Evolutionary conservation across 92 coral and sea anemone genomes (phyloP).

Genomic region (Montipora capitata): DNA sequence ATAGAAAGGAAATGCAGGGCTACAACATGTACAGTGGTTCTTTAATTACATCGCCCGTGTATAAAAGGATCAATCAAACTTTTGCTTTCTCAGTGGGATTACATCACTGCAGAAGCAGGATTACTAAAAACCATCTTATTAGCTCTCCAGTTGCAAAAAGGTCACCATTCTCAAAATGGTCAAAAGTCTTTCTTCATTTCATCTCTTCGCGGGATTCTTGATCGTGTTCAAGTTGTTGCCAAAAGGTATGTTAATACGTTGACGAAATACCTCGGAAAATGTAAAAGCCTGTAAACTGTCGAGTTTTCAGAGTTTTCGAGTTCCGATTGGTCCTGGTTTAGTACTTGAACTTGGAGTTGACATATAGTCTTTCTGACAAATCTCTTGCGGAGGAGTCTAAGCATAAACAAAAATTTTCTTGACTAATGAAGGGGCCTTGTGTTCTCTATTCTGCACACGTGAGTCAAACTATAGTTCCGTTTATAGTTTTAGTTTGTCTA

Average conservation of each 20-base stretch:
- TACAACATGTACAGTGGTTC: neutral
- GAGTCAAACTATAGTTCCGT: too few species aligned
- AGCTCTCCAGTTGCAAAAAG: neutral
- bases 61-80: neutral
- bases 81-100: neutral
- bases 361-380: too few species aligned
- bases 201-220: neutral
- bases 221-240: neutral
- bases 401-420: too few species aligned
- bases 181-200: neutral
- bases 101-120: neutral
- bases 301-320: too few species aligned
- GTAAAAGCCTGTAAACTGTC: too few species aligned
- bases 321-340: too few species aligned
- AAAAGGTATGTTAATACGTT: neutral
- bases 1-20: neutral
- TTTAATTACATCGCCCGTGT: neutral
- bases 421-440: too few species aligned
- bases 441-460: too few species aligned
- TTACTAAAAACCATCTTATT: neutral
- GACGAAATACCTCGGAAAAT: too few species aligned
- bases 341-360: too few species aligned
- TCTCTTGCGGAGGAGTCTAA: too few species aligned
- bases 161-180: conserved; percentile 3
- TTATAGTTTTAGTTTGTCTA: too few species aligned